Base-by-base conservation (phyloP, 2,797 vertebrate genomes). In the Tiaroga cobitis region DNA sequence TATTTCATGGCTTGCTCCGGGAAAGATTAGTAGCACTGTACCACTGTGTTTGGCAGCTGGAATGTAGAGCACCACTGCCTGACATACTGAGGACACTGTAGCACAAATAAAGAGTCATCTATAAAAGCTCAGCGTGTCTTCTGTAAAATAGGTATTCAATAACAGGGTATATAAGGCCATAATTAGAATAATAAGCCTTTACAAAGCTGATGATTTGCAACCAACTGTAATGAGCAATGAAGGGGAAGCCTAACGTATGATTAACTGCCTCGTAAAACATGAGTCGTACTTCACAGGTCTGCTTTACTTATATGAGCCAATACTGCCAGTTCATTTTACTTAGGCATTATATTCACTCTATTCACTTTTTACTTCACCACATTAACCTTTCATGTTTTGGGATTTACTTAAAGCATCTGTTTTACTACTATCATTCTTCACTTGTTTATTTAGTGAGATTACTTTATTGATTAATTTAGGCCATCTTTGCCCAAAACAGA, bases 1-100 rank as follows among this genome's bases (percentile, higher is more conserved):
- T 82, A 82, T 85, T 85, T 87, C 83, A 84, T 87, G 72, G 79
- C 79, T 82, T 74, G 83, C 74, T 82, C 34, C 37, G 32, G 80
- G 67, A 85, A 85, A 85, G 79, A 87, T 87, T 85, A 87, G 82
- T 82, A 72, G 76, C 87, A 68, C 70, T 87, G 61, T 81, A 81
- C 79, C 61, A 80, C 86, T 81, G 73, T 67, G 61, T 82, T 88
- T 85, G 80, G 83, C 87, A 85, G 80, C 80, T 73, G 68, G 74
- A 82, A 77, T 82, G 83, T 79, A 80, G 56, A 75, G 54, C 39
- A 78, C 37, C 3, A 2, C 37, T 78, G 73, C 61, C 39, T 79
- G 65, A 84, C 75, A 72, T 43, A 79, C 83, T 70, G 39, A 85
- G 83, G 67, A 85, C 68, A 63, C 67, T 76, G 77, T 78, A 61